Base-by-base conservation (phyloP, 2,888 invertebrate species). In the Phengaris alcon region DNA sequence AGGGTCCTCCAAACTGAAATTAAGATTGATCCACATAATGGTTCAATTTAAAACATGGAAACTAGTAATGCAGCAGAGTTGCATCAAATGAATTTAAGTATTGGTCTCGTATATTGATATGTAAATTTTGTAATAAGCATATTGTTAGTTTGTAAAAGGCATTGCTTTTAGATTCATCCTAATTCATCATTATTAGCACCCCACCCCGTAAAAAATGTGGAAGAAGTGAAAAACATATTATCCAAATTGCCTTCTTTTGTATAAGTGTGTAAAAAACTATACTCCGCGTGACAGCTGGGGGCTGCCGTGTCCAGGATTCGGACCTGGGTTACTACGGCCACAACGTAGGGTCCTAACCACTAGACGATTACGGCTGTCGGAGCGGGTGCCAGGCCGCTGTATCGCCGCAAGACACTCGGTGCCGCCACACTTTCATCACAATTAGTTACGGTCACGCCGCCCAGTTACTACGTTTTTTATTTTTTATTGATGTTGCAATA, bases 281-380 rank as follows among this genome's bases (percentile, higher is more conserved):
- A 15, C 77, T 75, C 77, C 77, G 54, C 78, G 77, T 69, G 77
- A 78, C 76, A 76, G 74, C 68, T 78, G 75, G 15, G 6, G 57
- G 80, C 88, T 89, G 89, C 88, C 89, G 88, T 90, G 89, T 89
- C 89, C 90, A 90, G 95, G 95, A 95, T 95, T 95, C 95, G 95
- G 95, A 95, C 95, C 95, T 95, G 95, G 95, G 95, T 95, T 95
- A 95, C 95, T 95, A 95, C 95, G 95, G 95, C 95, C 95, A 95
- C 95, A 95, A 95, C 95, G 95, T 95, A 95, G 95, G 94, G 95
- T 95, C 95, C 95, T 95, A 95, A 95, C 95, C 95, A 95, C 95
- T 95, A 95, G 95, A 95, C 95, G 95, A 95, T 95, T 95, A 94
- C 82, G 82, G 81, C 82, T 82, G 68, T 78, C 79, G 81, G 82